Conservation (phyloP, 2,113 vertebrate genomes). For the Gallinago jamesoni region DNA sequence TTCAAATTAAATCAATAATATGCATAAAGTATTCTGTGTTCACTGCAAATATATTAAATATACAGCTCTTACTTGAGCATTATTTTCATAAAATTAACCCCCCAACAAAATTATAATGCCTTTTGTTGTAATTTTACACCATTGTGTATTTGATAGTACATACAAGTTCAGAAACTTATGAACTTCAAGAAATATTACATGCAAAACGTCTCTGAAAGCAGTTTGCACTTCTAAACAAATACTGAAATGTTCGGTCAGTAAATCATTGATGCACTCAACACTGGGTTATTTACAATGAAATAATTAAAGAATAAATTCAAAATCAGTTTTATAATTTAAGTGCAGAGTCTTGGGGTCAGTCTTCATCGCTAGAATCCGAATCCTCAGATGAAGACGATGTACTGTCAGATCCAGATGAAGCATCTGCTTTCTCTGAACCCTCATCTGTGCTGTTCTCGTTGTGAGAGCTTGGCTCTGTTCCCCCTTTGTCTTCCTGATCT, state of each 20-base stretch:
- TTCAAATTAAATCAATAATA: conserved; percentile 96
- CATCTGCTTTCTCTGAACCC: conserved; percentile 91
- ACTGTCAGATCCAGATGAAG: conserved; percentile 90
- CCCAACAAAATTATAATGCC: conserved; percentile 98
- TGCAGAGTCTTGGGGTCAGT: conserved; percentile 89
- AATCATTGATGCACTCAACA: conserved; percentile 94
- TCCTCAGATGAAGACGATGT: conserved; percentile 89
- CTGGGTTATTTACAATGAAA: conserved; percentile 94
- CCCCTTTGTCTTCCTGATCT: conserved; percentile 77
- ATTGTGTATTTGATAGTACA: conserved; percentile 88
- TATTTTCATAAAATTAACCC: conserved; percentile 99
- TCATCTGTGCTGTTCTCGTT: conserved; percentile 93
- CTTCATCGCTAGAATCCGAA: conserved; percentile 94
- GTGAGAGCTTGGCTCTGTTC: conserved; percentile 79
- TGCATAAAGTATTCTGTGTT: conserved; percentile 91
- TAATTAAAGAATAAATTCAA: conserved; percentile 81
- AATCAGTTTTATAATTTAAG: conserved; percentile 92
- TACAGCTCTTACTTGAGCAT: conserved; percentile 93
- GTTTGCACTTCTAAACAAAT: conserved; percentile 96
- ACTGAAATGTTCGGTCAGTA: conserved; percentile 93
- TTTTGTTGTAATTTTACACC: conserved; percentile 96
- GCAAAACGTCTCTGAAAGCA: conserved; percentile 97
- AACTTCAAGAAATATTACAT: conserved; percentile 96
- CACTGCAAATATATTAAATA: conserved; percentile 99
- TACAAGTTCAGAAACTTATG: conserved; percentile 92